Conservation (phyloP, 2,888 invertebrate genomes). For the Octodonta nipae region DNA sequence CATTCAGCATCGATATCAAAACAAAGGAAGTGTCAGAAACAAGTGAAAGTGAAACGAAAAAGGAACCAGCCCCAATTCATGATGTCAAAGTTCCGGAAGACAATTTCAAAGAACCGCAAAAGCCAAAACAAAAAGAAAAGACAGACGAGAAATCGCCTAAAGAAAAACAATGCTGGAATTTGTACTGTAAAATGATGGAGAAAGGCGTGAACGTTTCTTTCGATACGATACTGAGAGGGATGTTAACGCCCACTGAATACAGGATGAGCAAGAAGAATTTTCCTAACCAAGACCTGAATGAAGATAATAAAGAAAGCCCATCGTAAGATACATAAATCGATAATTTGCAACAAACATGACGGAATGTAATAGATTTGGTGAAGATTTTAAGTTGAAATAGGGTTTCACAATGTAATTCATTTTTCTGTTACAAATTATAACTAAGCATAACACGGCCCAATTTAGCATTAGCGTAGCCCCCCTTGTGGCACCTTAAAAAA, state of each 20-base stretch:
- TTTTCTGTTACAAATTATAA: too few relatives aligned
- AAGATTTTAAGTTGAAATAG: too few relatives aligned
- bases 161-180: conserved; percentile 49
- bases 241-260: conserved; percentile 60
- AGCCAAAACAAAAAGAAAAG: conserved; percentile 3
- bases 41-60: not conserved
- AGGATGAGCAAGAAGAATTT: conserved; percentile 39
- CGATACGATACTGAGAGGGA: conserved; percentile 55
- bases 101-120: conserved; percentile 3
- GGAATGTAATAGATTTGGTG: too few relatives aligned
- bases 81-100: conserved; percentile 5
- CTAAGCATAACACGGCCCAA: too few relatives aligned
- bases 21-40: too few relatives aligned
- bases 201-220: conserved; percentile 55
- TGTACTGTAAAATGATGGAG: conserved; percentile 53
- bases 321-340: too few relatives aligned
- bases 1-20: conserved; percentile 2
- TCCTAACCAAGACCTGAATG: not conserved
- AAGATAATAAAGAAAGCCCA: too few relatives aligned
- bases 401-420: too few relatives aligned
- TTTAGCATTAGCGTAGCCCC: too few relatives aligned
- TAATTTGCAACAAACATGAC: too few relatives aligned
- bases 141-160: conserved; percentile 21
- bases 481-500: too few relatives aligned
- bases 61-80: not conserved